Percentiles rank a stretch among this genome's conserved stretches.
These are phyloP conservation scores for Dissostichus mawsoni DNA, from an alignment of 2,113 vertebrate species.

Conservation along the genomic window DNA sequence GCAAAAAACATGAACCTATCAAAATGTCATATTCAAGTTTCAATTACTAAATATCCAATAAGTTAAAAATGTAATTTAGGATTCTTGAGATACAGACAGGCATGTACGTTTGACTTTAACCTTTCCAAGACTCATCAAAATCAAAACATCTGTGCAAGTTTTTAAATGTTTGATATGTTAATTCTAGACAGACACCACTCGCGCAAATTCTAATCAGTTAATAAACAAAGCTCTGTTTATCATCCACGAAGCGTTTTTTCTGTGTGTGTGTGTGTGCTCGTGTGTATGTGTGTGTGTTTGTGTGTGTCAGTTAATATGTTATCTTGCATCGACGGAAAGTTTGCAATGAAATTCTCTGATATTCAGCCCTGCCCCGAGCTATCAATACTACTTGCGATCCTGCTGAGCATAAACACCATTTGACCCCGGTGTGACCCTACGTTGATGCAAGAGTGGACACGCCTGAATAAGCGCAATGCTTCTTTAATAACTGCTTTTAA, in stretches of 20 bases:
- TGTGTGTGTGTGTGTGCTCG: not conserved
- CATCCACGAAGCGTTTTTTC: not conserved
- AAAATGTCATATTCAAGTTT: not conserved
- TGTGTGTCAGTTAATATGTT: constrained; percentile 7
- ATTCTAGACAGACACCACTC: constrained; percentile 2
- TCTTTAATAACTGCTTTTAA: constrained; percentile 61
- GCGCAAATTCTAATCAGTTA: not conserved
- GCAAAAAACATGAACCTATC: not conserved
- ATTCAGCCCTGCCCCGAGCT: constrained; percentile 29
- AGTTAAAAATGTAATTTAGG: not conserved
- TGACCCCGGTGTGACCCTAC: constrained; percentile 44
- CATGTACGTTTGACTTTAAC: constrained; percentile 1
- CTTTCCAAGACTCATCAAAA: not conserved
- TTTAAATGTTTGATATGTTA: not conserved
- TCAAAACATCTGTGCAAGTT: not conserved
- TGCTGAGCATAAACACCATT: constrained; percentile 32
- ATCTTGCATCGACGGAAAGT: constrained; percentile 23
- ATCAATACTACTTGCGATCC: constrained; percentile 30
- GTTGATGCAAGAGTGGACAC: constrained; percentile 49
- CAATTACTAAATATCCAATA: not conserved
- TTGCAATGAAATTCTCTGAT: constrained; percentile 17
- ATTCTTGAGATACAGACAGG: not conserved
- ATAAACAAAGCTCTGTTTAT: not conserved
- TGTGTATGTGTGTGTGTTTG: not conserved
- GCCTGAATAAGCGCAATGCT: constrained; percentile 30